Evolutionary conservation across 1,140 invertebrate species (phyloP).

Genomic region (Solenopsis fugax): DNA sequence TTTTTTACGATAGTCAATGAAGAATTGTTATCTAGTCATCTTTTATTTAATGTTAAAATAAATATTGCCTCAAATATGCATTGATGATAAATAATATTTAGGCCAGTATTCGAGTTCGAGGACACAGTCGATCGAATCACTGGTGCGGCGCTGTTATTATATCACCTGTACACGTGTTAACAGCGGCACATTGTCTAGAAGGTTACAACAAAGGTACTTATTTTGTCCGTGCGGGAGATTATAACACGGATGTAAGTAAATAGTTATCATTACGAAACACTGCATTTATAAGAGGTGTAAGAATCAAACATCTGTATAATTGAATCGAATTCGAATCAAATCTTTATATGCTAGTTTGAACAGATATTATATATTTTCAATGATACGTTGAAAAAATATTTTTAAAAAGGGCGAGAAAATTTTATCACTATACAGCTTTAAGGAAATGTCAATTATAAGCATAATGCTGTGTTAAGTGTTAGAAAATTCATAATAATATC

Average conservation of each 20-base stretch:
- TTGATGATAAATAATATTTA: conserved; percentile 77
- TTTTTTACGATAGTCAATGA: neutral
- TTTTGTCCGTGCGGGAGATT: conserved; percentile 91
- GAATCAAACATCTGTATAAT: too few species aligned
- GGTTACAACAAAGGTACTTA: conserved; percentile 90
- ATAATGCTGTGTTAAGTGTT: too few species aligned
- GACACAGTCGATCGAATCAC: conserved; percentile 88
- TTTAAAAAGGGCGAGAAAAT: too few species aligned
- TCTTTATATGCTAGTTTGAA: too few species aligned
- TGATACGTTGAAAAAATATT: too few species aligned
- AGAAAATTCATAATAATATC: too few species aligned
- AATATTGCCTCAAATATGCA: neutral
- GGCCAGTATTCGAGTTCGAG: conserved; percentile 90
- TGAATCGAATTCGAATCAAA: too few species aligned
- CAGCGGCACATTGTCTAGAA: conserved; percentile 93
- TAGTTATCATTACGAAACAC: neutral
- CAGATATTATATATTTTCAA: too few species aligned
- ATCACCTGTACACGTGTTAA: conserved; percentile 90
- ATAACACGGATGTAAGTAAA: conserved; percentile 88
- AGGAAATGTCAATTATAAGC: too few species aligned
- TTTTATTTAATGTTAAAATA: neutral
- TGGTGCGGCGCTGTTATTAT: conserved; percentile 94
- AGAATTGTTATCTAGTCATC: neutral
- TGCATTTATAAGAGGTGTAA: too few species aligned
- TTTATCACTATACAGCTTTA: too few species aligned